These are phyloP conservation scores for Spinus olivaceus DNA, from an alignment of 2,797 vertebrate genomes.

Conservation along the genomic window DNA sequence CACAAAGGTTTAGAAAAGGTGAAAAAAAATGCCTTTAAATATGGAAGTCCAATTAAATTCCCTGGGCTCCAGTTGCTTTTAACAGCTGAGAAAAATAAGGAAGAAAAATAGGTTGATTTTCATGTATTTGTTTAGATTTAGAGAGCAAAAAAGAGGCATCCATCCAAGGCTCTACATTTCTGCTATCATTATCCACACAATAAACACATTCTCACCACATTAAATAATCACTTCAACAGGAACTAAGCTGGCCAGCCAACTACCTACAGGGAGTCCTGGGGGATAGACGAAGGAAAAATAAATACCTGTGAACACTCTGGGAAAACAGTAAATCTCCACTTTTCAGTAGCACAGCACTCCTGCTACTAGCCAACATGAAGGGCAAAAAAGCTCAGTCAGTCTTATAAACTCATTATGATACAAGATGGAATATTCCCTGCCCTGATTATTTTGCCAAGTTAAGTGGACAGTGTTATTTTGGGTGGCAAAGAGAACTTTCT, in stretches of 20 bases:
- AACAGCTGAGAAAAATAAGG: background rate
- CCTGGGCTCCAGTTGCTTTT: background rate
- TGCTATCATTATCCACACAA: background rate
- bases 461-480: background rate
- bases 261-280: background rate
- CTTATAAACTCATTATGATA: background rate
- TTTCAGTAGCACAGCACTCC: background rate
- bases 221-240: background rate
- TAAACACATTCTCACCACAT: background rate
- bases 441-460: background rate
- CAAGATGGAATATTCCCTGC: background rate
- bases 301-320: background rate
- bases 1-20: background rate
- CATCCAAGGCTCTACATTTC: background rate
- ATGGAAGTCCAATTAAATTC: background rate
- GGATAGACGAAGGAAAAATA: background rate
- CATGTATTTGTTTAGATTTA: constrained; percentile 5
- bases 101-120: background rate
- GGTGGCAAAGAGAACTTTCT: background rate
- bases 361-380: background rate
- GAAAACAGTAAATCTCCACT: background rate
- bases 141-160: background rate
- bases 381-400: background rate
- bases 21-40: background rate
- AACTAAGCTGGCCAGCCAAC: background rate